Evolutionary conservation across 2,888 invertebrate genomes (phyloP).

Genomic region (Buathra laborator): DNA sequence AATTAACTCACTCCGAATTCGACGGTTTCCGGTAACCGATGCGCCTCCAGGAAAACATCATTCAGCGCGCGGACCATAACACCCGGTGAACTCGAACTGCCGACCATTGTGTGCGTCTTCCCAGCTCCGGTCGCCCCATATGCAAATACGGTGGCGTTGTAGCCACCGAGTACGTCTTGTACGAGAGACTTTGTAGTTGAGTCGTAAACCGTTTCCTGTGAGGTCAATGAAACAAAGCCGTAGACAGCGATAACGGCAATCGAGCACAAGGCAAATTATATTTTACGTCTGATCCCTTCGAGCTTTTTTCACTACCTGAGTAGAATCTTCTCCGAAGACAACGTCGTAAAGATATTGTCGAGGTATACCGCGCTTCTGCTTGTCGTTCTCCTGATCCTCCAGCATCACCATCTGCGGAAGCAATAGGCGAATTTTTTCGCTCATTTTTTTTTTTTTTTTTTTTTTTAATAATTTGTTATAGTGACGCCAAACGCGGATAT

Average conservation of each 20-base stretch:
- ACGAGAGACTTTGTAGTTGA: conserved; percentile 94
- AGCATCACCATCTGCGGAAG: conserved; percentile 88
- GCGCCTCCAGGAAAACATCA: conserved; percentile 91
- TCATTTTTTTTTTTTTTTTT: neutral
- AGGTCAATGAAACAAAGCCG: conserved; percentile 56
- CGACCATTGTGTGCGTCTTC: conserved; percentile 97
- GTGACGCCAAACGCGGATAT: conserved; percentile 63
- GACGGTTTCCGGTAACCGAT: conserved; percentile 73
- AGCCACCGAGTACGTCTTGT: conserved; percentile 93
- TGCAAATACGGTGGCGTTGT: conserved; percentile 98
- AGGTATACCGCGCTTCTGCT: conserved; percentile 90
- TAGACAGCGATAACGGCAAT: conserved; percentile 12
- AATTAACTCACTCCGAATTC: conserved; percentile 87
- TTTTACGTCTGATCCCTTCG: neutral
- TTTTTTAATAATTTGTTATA: neutral
- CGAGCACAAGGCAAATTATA: neutral
- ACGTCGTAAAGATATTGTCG: conserved; percentile 96
- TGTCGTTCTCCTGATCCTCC: conserved; percentile 88
- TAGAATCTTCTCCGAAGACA: conserved; percentile 94
- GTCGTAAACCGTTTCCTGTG: conserved; percentile 93
- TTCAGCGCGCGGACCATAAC: conserved; percentile 95
- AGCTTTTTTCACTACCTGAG: conserved; percentile 89
- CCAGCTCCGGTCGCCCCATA: conserved; percentile 97
- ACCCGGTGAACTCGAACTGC: conserved; percentile 89
- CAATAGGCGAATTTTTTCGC: neutral